Evolutionary conservation across 2,113 vertebrate genomes (phyloP), one percentile per base, ranked within the genome.

Genomic region (Lophotis ruficrista): DNA sequence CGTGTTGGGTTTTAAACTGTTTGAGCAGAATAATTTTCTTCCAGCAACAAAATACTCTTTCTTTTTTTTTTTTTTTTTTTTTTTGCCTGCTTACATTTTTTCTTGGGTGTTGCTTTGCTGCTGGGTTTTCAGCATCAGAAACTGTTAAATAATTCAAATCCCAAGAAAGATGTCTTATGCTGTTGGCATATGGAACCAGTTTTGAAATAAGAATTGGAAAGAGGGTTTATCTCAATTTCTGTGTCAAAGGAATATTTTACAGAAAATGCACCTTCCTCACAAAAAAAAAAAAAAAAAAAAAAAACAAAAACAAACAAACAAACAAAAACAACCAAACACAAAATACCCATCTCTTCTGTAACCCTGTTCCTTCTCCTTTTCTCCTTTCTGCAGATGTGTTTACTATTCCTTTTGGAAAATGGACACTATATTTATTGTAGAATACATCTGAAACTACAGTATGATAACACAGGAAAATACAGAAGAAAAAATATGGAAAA

Each of bases 61-160:
- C 16, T 43, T 43, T 48, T 51, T 43, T 43, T 43, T 43, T 48
- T 51, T 25, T 23, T 14, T 27, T 53, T 65, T 64, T 64, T 64
- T 87, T 87, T 70, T 62, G 18, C 27, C 48, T 54, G 69, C 65
- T 93, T 92, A 82, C 13, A 64, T 92, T 83, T 94, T 90, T 90
- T 69, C 38, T 65, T 76, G 90, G 86, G 77, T 89, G 83, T 71
- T 93, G 69, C 89, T 95, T 91, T 91, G 89, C 94, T 96, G 77
- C 50, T 92, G 69, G 57, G 53, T 89, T 95, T 94, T 87, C 93
- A 94, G 86, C 50, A 91, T 89, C 89, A 94, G 54, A 89, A 96
- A 89, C 86, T 93, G 73, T 79, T 96, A 92, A 97, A 94, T 95
- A 96, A 97, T 97, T 97, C 94, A 97, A 72, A 87, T 82, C 83